Conservation (phyloP, 2,797 vertebrate species). For the Oreonectes daqikongensis region DNA sequence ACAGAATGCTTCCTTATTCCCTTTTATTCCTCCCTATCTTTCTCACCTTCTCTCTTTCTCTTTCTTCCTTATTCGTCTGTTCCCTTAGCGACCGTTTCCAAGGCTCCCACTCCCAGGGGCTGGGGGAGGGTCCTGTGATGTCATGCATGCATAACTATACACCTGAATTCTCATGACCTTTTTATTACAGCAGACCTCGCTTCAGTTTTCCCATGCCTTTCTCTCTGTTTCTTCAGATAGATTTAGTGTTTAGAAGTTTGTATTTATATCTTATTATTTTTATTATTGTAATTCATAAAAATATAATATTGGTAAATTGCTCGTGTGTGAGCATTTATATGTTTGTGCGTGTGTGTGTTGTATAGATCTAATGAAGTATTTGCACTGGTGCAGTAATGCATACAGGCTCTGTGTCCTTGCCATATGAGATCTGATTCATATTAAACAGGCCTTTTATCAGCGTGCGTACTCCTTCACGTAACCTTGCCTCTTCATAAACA, state of each 20-base stretch:
- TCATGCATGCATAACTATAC: slow-evolving; percentile 78
- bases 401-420: slow-evolving; percentile 55
- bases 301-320: too few species aligned
- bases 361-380: slow-evolving; percentile 29
- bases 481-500: slow-evolving; percentile 22
- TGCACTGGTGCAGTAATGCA: slow-evolving; percentile 20
- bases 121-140: slow-evolving; percentile 76
- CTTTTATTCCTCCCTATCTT: slow-evolving; percentile 44
- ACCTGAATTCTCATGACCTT: slow-evolving; percentile 72
- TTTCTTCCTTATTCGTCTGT: slow-evolving; percentile 64
- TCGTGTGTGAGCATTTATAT: neutral
- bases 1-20: slow-evolving; percentile 34
- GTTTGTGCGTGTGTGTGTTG: neutral
- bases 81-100: slow-evolving; percentile 83
- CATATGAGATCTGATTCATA: slow-evolving; percentile 77
- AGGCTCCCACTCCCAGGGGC: slow-evolving; percentile 74
- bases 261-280: neutral
- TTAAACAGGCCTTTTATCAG: slow-evolving; percentile 80
- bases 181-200: neutral
- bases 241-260: neutral
- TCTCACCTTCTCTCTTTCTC: slow-evolving; percentile 37
- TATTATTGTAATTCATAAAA: too few species aligned
- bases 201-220: slow-evolving; percentile 42
- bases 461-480: neutral
- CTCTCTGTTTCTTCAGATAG: slow-evolving; percentile 12